Evolutionary conservation across 2,113 vertebrate genomes (phyloP).

Genomic region (Notiomystis cincta): DNA sequence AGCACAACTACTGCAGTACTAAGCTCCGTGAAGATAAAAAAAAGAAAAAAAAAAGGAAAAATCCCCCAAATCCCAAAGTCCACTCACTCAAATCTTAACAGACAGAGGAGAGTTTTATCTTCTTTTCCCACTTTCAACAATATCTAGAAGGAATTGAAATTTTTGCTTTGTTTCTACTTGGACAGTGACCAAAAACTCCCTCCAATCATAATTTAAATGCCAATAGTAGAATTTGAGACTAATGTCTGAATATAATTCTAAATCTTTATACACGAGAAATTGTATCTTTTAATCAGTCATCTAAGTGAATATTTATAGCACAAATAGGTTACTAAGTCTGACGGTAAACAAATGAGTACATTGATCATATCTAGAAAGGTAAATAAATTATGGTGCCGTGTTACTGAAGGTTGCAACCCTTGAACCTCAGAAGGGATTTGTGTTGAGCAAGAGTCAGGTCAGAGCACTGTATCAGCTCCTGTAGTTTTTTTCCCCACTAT

Average conservation of each 20-base stretch:
- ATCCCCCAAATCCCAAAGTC: not conserved
- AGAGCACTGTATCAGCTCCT: not conserved
- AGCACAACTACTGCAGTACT: not conserved
- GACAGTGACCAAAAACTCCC: not conserved
- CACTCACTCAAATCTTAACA: not conserved
- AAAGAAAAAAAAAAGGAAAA: not conserved
- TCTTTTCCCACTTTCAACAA: not conserved
- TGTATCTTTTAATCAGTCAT: not conserved
- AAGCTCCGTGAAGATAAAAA: rapidly evolving
- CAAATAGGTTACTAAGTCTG: not conserved
- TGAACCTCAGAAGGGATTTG: not conserved
- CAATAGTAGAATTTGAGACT: not conserved
- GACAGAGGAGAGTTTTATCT: not conserved
- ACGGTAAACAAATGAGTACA: not conserved
- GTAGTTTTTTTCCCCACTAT: not conserved
- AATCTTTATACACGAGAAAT: not conserved
- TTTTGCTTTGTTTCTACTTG: not conserved
- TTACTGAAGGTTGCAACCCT: not conserved
- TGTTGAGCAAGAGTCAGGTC: not conserved
- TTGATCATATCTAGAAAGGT: not conserved
- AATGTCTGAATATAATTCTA: not conserved
- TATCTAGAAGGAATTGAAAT: not conserved
- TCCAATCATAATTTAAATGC: not conserved
- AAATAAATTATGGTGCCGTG: not conserved
- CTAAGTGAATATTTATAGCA: not conserved